Evolutionary conservation across 2,888 invertebrate species (phyloP), one percentile per base, ranked within the genome.

Genomic region (Hypsopygia costalis): DNA sequence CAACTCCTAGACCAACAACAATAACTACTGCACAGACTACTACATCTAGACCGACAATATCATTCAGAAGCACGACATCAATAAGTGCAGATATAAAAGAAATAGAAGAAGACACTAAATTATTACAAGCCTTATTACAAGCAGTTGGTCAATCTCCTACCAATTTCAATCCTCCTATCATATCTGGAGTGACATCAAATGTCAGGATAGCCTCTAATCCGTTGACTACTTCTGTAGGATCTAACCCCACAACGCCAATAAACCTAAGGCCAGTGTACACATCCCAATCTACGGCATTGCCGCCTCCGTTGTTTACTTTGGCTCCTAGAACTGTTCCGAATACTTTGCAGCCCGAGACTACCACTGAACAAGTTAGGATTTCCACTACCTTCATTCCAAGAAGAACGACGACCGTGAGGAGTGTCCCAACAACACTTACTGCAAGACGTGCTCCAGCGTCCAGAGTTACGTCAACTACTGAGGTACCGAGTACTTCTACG

Each of bases 101-200:
- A 56, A 62, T 81, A 39, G 73, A 81, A 65, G 81, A 86, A 61
- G 86, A 89, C 51, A 67, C 81, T 32, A 75, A 77, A 57, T 62
- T 88, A 50, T 65, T 87, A 61, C 73, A 90, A 69, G 85, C 83
- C 40, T 62, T 86, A 44, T 70, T 88, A 61, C 81, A 86, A 63
- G 76, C 78, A 7, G 79, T 80, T 33, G 74, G 75, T 44, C 72
- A 82, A 58, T 85, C 75, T 49, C 51, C 57, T 41, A 61, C 54
- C 25, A 65, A 59, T 46, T 46, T 65, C 3, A 76, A 70, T 43
- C 59, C 70, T 10, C 87, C 87, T 22, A 52, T 76, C 8, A 78
- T 88, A 63, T 74, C 86, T 38, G 76, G 81, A 34, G 63, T 81
- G 11, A 86, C 86, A 12, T 86, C 87, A 33, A 85, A 85, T 49